Percentiles rank a stretch among this genome's conserved stretches.
These are phyloP conservation scores for Biston stratarius DNA, from an alignment of 2,888 invertebrate species.

Conservation along the genomic window DNA sequence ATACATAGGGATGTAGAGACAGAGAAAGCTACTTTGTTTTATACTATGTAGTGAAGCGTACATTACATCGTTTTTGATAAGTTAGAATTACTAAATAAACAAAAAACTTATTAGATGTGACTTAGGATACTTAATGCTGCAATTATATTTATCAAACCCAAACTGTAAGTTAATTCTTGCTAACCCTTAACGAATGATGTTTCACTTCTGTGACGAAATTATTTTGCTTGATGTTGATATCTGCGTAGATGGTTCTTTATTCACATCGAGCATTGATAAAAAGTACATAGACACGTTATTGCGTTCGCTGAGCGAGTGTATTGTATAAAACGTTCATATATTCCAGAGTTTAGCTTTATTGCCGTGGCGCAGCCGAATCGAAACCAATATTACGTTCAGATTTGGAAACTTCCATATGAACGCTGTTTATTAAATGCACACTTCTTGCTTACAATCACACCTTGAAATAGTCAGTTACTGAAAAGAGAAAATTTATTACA, in stretches of 20 bases:
- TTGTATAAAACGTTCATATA: constrained; percentile 42
- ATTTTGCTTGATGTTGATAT: too few relatives aligned
- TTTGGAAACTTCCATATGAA: constrained; percentile 60
- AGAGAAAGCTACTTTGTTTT: too few relatives aligned
- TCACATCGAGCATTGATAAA: constrained; percentile 9
- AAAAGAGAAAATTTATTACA: not conserved
- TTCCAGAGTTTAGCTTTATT: constrained; percentile 52
- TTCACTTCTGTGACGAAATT: too few relatives aligned
- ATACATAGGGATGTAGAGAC: too few relatives aligned
- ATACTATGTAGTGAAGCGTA: too few relatives aligned
- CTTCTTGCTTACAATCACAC: constrained; percentile 42
- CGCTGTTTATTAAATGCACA: constrained; percentile 57
- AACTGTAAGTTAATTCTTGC: too few relatives aligned
- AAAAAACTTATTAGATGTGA: too few relatives aligned
- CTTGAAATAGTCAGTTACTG: not conserved
- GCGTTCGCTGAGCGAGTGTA: constrained; percentile 32
- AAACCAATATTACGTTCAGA: constrained; percentile 60
- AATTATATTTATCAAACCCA: too few relatives aligned
- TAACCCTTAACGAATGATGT: too few relatives aligned
- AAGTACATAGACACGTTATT: constrained; percentile 23
- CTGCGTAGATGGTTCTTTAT: not conserved
- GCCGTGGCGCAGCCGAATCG: constrained; percentile 52
- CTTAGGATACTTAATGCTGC: too few relatives aligned
- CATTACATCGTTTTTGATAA: too few relatives aligned
- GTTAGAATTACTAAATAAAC: too few relatives aligned